phyloP scores from a whole-genome alignment of 2,888 invertebrate species.

The Empis stercorea region DNA sequence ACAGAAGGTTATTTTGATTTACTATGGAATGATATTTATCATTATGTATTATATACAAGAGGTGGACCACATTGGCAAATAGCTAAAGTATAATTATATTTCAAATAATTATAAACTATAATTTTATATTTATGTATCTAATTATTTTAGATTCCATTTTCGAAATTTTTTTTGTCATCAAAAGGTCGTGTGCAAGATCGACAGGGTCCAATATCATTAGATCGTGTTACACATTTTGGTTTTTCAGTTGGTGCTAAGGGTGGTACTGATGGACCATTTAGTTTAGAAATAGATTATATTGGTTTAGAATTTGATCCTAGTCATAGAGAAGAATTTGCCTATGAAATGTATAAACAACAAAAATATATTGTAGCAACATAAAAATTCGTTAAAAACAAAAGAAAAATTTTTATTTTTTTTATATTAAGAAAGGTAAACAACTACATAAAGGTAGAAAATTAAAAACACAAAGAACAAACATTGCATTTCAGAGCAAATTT shows the following conservation, averaged over 20 bases:
- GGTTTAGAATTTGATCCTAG: conserved; percentile 71
- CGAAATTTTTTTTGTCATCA: conserved; percentile 71
- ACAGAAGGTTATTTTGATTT: conserved; percentile 67
- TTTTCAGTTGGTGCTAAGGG: conserved; percentile 65
- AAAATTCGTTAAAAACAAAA: too few relatives aligned
- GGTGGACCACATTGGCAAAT: conserved; percentile 99
- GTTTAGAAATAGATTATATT: conserved; percentile 84
- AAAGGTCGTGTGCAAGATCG: conserved; percentile 80
- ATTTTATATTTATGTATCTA: too few relatives aligned
- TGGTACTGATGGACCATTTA: conserved; percentile 68
- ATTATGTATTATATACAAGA: conserved; percentile 78
- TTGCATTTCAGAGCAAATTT: too few relatives aligned
- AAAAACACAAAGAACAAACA: too few relatives aligned
- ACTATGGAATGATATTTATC: conserved; percentile 79
- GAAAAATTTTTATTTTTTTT: too few relatives aligned
- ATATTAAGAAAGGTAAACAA: not conserved
- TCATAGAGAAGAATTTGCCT: conserved; percentile 76
- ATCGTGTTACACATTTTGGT: conserved; percentile 59
- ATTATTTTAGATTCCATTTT: conserved; percentile 79
- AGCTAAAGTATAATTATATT: conserved; percentile 49
- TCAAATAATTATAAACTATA: not conserved
- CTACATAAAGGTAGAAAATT: too few relatives aligned
- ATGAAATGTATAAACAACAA: conserved; percentile 76
- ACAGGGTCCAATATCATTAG: conserved; percentile 49
- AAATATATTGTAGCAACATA: conserved; percentile 53